Conservation (phyloP, 2,888 invertebrate species). For the Patella pellucida region DNA sequence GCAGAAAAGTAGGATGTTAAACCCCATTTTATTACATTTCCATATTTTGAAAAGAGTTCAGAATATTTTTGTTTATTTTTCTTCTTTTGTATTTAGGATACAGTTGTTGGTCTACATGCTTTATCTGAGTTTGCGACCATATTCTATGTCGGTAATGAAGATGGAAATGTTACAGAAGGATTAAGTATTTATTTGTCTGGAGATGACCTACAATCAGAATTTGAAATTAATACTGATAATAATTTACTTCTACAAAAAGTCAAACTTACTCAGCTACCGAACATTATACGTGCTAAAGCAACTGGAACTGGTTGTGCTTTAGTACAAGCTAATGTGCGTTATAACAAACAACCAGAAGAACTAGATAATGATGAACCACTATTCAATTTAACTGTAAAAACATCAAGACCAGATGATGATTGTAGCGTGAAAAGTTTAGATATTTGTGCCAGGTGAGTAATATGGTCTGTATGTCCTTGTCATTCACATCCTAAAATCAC, state of each 20-base stretch:
- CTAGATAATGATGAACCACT: conserved; percentile 38
- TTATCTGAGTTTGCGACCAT: conserved; percentile 60
- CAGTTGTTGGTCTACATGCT: conserved; percentile 70
- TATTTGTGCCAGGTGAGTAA: conserved; percentile 56
- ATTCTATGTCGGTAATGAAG: conserved; percentile 33
- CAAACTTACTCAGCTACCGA: conserved; percentile 35
- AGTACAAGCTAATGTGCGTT: conserved; percentile 61
- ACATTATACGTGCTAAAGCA: conserved; percentile 35
- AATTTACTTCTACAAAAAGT: conserved; percentile 45
- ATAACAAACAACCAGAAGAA: conserved; percentile 49
- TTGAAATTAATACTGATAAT: conserved; percentile 37
- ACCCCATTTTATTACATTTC: too few species aligned
- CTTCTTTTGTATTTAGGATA: conserved; percentile 61
- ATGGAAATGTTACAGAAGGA: conserved; percentile 35
- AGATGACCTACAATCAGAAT: conserved; percentile 24
- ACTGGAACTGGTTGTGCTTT: conserved; percentile 61
- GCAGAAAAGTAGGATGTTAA: too few species aligned
- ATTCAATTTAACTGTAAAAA: conserved; percentile 44
- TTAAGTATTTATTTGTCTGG: conserved; percentile 32
- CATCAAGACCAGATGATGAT: conserved; percentile 39
- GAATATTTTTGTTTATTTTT: background rate
- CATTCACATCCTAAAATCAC: too few species aligned
- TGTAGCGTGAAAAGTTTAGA: conserved; percentile 53
- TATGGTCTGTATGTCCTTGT: too few species aligned
- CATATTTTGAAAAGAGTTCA: too few species aligned